phyloP scores from a whole-genome alignment of 2,888 invertebrate species.

The Drosophila stalkeri region DNA sequence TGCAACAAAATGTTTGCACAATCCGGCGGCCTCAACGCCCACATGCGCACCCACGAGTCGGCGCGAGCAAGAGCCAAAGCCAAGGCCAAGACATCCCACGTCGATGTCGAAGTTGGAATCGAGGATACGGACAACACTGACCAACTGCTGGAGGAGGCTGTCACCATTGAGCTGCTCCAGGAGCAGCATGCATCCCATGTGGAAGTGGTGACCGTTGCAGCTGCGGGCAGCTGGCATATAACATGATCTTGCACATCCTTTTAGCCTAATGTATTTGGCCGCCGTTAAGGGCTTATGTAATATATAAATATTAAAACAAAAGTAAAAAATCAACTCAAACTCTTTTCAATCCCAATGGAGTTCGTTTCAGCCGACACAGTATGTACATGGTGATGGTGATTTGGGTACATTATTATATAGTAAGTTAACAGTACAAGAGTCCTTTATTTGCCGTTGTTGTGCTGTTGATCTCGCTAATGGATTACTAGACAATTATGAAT shows the following conservation, averaged over 20 bases:
- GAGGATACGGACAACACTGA: slow-evolving; percentile 1
- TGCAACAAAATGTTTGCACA: slow-evolving; percentile 82
- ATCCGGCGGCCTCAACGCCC: slow-evolving; percentile 82
- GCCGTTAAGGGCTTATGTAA: background rate
- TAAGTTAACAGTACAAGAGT: no score
- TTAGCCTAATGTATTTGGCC: background rate
- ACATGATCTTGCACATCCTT: slow-evolving; percentile 4
- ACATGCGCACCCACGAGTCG: slow-evolving; percentile 78
- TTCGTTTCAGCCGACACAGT: no score
- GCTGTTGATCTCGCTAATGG: slow-evolving; percentile 25
- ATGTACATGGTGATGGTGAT: no score
- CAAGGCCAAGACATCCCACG: slow-evolving; percentile 10
- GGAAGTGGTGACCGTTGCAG: slow-evolving; percentile 39
- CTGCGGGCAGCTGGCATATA: slow-evolving; percentile 41
- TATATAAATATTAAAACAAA: background rate
- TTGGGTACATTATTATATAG: no score
- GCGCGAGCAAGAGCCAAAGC: slow-evolving; percentile 18
- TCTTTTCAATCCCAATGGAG: no score
- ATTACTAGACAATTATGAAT: slow-evolving; percentile 18
- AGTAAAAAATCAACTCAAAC: no score
- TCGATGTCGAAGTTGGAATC: background rate
- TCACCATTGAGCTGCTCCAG: slow-evolving; percentile 35
- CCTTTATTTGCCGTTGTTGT: no score
- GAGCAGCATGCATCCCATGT: slow-evolving; percentile 35
- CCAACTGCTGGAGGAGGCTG: slow-evolving; percentile 24